These are phyloP conservation scores for Hippocampus barbouri DNA, from an alignment of 2,113 vertebrate species.

Conservation along the genomic window DNA sequence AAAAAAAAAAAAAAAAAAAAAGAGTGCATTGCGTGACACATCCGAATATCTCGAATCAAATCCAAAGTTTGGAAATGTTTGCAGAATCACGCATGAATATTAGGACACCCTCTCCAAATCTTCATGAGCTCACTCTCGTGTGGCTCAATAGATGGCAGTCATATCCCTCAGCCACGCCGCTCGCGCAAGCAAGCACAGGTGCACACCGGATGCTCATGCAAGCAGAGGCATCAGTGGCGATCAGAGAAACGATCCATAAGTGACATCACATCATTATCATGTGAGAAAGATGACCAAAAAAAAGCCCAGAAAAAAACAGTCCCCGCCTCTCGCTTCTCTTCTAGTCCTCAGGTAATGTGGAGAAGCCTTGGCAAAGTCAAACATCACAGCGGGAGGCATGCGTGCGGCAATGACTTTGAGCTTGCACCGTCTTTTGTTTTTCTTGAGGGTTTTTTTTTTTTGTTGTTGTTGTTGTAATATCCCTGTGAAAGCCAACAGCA, in stretches of 20 bases:
- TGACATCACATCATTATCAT: conserved; percentile 40
- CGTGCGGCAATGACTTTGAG: conserved; percentile 30
- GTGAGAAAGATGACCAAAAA: conserved; percentile 15
- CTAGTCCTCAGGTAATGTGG: conserved; percentile 45
- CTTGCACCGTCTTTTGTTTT: conserved; percentile 20
- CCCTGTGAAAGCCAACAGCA: conserved; percentile 33
- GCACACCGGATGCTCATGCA: background rate
- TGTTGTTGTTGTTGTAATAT: background rate
- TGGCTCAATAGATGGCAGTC: conserved; percentile 81
- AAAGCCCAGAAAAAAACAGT: conserved; percentile 22
- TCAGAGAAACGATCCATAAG: conserved; percentile 9
- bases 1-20: background rate
- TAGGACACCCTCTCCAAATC: conserved; percentile 41
- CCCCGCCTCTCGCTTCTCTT: conserved; percentile 29
- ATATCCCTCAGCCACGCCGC: conserved; percentile 65
- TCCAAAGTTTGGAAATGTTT: conserved; percentile 28
- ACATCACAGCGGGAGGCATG: conserved; percentile 34
- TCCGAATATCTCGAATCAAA: conserved; percentile 24
- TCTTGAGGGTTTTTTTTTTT: no score
- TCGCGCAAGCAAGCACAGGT: background rate
- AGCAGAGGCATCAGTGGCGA: background rate
- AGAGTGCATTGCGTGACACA: conserved; percentile 21
- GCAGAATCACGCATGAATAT: conserved; percentile 48
- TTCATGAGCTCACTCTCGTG: conserved; percentile 61
- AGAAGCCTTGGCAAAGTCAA: conserved; percentile 45